These are phyloP conservation scores for Sander lucioperca DNA, from an alignment of 2,113 vertebrate genomes.

Conservation along the genomic window DNA sequence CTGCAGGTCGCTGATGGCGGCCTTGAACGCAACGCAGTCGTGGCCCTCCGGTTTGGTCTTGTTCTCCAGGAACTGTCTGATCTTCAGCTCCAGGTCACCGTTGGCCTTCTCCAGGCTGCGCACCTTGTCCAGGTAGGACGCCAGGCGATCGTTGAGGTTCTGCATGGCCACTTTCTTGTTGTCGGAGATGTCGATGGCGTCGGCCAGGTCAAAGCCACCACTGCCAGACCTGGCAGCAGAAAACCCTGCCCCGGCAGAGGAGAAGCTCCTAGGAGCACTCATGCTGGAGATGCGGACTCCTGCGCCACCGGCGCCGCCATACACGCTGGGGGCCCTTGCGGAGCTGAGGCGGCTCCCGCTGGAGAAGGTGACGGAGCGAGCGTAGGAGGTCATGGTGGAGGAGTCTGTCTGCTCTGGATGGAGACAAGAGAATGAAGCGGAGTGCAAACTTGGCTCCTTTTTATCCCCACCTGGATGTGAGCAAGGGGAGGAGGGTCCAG, in stretches of 20 bases:
- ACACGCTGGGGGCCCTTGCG: conserved; percentile 54
- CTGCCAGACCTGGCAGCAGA: conserved; percentile 3
- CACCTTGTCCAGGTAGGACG: conserved; percentile 82
- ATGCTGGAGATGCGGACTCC: conserved; percentile 64
- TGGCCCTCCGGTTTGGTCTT: conserved; percentile 50
- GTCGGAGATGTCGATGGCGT: conserved; percentile 31
- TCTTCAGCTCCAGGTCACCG: conserved; percentile 81
- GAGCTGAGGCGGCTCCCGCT: not conserved
- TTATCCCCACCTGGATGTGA: conserved; percentile 35
- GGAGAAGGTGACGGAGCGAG: not conserved
- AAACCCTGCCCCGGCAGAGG: not conserved
- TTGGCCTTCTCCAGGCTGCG: conserved; percentile 81
- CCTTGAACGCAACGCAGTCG: conserved; percentile 46
- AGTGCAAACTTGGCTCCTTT: conserved; percentile 1
- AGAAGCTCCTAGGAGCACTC: conserved; percentile 25
- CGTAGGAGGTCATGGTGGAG: conserved; percentile 51
- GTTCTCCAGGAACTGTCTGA: conserved; percentile 77
- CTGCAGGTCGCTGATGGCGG: conserved; percentile 70
- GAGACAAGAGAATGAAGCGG: conserved; percentile 39
- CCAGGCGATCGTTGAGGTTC: conserved; percentile 85
- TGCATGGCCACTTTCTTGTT: conserved; percentile 84
- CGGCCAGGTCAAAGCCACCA: conserved; percentile 56
- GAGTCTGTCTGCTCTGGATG: conserved; percentile 46
- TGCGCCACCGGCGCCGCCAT: conserved; percentile 44
- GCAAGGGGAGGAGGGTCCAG: conserved; percentile 18